Evolutionary conservation across 1,140 invertebrate species (phyloP).

Genomic region (Pteromalus puparum): DNA sequence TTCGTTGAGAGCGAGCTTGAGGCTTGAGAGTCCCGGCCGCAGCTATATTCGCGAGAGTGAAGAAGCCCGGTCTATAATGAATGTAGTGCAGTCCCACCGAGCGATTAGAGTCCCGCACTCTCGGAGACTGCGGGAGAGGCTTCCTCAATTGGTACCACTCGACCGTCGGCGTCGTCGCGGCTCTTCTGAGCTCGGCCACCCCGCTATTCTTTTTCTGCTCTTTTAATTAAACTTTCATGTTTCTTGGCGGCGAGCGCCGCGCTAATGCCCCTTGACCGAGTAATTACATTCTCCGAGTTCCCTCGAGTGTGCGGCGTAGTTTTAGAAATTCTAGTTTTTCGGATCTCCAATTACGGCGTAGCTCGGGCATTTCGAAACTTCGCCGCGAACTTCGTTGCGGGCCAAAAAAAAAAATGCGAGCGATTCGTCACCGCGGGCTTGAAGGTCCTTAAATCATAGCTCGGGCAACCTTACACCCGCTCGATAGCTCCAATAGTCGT

Average conservation of each 20-base stretch:
- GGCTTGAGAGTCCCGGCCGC: no score
- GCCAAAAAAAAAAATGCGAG: no score
- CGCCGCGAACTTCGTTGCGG: no score
- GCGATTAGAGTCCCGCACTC: constrained; percentile 39
- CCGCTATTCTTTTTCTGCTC: not conserved
- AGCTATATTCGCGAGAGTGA: no score
- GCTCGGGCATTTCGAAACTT: no score
- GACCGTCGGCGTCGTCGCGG: not conserved
- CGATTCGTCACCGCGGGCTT: no score
- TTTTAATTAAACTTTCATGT: constrained; percentile 45
- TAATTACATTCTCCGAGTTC: constrained; percentile 29
- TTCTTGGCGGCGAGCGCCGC: not conserved
- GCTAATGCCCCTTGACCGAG: constrained; percentile 27
- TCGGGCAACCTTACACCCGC: constrained; percentile 63
- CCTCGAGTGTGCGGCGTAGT: not conserved
- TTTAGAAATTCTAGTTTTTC: constrained; percentile 13
- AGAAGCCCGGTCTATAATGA: no score
- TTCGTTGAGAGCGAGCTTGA: no score
- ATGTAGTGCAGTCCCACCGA: not conserved
- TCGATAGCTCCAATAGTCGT: constrained; percentile 62
- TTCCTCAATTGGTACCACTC: constrained; percentile 14
- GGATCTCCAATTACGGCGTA: no score
- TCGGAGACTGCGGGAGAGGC: not conserved
- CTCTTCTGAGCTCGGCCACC: not conserved
- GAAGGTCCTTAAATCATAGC: constrained; percentile 68